Evolutionary conservation across 2,888 invertebrate genomes (phyloP).

Genomic region (Tenthredo amoena): DNA sequence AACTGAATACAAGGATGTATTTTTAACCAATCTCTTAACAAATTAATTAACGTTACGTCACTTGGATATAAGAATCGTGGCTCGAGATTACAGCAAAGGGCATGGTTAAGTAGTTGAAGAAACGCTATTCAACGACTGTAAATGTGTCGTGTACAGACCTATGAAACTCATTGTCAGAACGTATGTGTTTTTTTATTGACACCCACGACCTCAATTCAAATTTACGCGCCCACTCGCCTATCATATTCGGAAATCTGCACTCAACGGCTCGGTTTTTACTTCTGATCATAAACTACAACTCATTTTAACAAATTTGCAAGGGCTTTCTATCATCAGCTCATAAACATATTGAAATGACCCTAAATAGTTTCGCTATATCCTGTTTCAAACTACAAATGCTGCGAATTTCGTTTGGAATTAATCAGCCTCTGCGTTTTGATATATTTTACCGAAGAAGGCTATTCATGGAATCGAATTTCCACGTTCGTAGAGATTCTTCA

Average conservation of each 20-base stretch:
- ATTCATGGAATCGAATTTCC: neutral
- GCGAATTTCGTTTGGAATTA: neutral
- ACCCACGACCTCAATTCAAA: neutral
- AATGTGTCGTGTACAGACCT: neutral
- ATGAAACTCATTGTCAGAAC: constrained; percentile 2
- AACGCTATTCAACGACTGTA: constrained; percentile 13
- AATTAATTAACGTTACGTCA: constrained; percentile 23
- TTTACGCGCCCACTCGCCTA: constrained; percentile 15
- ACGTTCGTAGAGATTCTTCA: neutral
- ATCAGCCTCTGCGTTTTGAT: neutral
- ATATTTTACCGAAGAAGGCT: neutral
- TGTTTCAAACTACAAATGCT: neutral
- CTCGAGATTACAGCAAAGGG: constrained; percentile 27
- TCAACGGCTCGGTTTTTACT: neutral
- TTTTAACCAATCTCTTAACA: constrained; percentile 14
- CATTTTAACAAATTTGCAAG: neutral
- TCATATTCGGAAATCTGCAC: constrained; percentile 26
- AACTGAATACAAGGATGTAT: constrained; percentile 19
- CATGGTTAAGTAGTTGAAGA: neutral
- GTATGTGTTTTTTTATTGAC: constrained; percentile 28
- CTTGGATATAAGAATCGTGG: neutral
- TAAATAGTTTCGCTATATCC: neutral
- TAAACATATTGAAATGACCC: neutral
- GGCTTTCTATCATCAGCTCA: neutral
- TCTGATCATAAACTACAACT: constrained; percentile 4